These are phyloP conservation scores for Synanthedon tipuliformis DNA, from an alignment of 2,888 invertebrate species.

Conservation along the genomic window DNA sequence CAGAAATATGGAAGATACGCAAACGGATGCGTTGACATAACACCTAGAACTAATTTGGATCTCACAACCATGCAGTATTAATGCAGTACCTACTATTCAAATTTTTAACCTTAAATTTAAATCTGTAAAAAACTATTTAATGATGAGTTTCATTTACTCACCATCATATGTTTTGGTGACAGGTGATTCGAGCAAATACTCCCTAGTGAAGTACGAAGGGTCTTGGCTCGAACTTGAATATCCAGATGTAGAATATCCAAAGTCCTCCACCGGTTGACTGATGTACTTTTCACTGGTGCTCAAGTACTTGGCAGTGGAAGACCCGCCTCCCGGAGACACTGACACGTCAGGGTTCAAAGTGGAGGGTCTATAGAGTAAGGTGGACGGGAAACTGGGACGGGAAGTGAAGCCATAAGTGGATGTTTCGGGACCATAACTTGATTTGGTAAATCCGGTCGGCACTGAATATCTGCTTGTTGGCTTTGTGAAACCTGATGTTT, in stretches of 20 bases:
- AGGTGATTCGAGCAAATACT: conserved; percentile 58
- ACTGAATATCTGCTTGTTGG: not conserved
- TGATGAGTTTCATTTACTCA: conserved; percentile 19
- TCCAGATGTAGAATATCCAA: conserved; percentile 35
- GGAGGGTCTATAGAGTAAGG: not conserved
- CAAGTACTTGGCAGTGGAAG: conserved; percentile 24
- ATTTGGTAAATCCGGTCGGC: conserved; percentile 8
- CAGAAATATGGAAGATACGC: too few relatives aligned
- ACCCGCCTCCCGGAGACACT: conserved; percentile 8
- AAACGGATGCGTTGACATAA: too few relatives aligned
- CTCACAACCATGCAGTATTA: too few relatives aligned
- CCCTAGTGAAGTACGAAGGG: conserved; percentile 53
- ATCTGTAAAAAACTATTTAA: not conserved
- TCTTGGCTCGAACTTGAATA: conserved; percentile 38
- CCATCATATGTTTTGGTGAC: conserved; percentile 58
- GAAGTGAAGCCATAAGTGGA: conserved; percentile 1
- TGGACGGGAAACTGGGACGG: not conserved
- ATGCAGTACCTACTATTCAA: not conserved
- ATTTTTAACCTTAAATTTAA: not conserved
- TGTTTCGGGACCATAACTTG: conserved; percentile 8
- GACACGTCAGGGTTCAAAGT: conserved; percentile 1
- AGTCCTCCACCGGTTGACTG: conserved; percentile 22
- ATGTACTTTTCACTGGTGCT: conserved; percentile 21
- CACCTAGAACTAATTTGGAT: too few relatives aligned
- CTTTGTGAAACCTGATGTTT: conserved; percentile 4